phyloP scores from a whole-genome alignment of 2,888 invertebrate genomes.

The Lasioglossum villosulum region DNA sequence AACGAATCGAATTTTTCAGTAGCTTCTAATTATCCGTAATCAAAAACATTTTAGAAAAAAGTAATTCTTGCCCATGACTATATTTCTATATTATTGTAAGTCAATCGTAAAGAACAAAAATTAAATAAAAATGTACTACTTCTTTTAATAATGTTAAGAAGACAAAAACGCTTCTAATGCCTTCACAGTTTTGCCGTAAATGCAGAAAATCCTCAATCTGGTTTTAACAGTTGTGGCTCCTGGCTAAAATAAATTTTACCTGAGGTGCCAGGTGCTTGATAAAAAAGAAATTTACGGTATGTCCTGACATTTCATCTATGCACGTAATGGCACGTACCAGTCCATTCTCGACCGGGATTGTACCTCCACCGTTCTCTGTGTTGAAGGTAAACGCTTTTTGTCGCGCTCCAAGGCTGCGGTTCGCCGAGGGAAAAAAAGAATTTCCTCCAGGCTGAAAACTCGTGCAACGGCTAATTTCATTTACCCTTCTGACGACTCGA shows the following conservation, averaged over 20 bases:
- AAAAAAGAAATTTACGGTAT: neutral
- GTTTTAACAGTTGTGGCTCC: neutral
- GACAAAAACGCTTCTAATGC: neutral
- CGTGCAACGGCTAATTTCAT: conserved; percentile 37
- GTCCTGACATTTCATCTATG: conserved; percentile 5
- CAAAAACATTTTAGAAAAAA: too few relatives aligned
- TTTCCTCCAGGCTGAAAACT: conserved; percentile 33
- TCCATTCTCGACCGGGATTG: conserved; percentile 23
- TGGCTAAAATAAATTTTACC: neutral
- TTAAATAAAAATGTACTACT: neutral
- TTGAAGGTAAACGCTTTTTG: conserved; percentile 30
- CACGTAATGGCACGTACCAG: neutral
- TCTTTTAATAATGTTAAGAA: neutral
- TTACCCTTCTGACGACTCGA: conserved; percentile 25
- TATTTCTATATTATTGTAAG: too few relatives aligned
- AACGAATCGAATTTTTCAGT: too few relatives aligned
- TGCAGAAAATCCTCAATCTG: neutral
- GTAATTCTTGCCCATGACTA: too few relatives aligned
- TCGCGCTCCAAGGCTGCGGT: conserved; percentile 14
- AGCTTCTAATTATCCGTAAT: too few relatives aligned
- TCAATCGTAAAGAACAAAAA: too few relatives aligned
- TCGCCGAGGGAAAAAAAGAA: conserved; percentile 31
- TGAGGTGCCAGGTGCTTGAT: neutral
- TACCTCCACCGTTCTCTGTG: conserved; percentile 15
- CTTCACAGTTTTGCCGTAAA: neutral